Base-by-base conservation (phyloP, 2,888 invertebrate genomes). In the Seladonia tumulorum region DNA sequence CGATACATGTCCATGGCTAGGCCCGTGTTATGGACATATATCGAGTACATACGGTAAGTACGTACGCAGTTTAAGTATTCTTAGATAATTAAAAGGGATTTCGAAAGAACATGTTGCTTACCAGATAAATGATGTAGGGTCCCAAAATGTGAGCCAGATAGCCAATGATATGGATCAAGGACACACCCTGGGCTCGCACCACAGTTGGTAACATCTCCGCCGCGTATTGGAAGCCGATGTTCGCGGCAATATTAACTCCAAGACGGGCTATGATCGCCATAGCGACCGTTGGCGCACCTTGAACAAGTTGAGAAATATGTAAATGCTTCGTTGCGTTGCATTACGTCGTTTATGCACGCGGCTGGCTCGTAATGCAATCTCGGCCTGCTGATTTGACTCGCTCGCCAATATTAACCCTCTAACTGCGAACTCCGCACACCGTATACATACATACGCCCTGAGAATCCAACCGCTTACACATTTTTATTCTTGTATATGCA, bases 191-290 rank as follows among this genome's bases (percentile, higher is more conserved):
- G 0, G 98, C 98, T 66, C 98, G 95, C 0, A 98, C 98, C 5
- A 98, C 98, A 0, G 98, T 98, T 0, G 98, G 98, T 29, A 98
- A 94, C 76, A 98, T 95, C 94, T 98, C 98, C 0, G 98, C 98
- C 0, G 98, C 98, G 95, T 98, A 98, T 93, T 98, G 98, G 7
- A 98, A 96, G 0, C 98, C 98, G 88, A 98, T 98, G 95, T 98
- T 98, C 94, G 98, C 98, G 0, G 98, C 97, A 76, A 98, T 97
- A 95, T 98, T 98, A 60, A 98, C 97, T 83, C 98, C 97, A 89
- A 98, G 98, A 45, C 98, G 96, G 1, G 98, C 98, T 85, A 97
- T 95, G 88, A 98, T 98, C 42, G 98, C 98, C 90, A 98, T 95
- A 0, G 97, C 96, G 0, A 98, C 98, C 72, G 97, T 97, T 2